phyloP scores from a whole-genome alignment of 2,797 vertebrate genomes.

The Characodon lateralis region DNA sequence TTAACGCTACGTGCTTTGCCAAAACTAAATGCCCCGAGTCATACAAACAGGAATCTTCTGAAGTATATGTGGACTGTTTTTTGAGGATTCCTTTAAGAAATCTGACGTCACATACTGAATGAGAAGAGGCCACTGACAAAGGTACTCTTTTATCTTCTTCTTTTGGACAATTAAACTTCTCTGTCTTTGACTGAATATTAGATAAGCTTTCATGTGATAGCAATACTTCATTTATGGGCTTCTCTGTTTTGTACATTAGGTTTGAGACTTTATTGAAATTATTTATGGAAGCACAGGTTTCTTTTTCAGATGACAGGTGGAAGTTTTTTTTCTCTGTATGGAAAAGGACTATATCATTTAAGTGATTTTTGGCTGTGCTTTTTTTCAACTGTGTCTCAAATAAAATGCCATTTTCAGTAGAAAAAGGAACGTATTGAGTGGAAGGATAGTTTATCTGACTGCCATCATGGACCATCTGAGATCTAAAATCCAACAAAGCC shows the following conservation, averaged over 20 bases:
- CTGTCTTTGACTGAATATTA: conserved; percentile 43
- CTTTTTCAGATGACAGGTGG: conserved; percentile 60
- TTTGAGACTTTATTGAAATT: conserved; percentile 65
- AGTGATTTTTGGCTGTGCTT: conserved; percentile 34
- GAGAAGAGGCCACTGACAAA: conserved; percentile 37
- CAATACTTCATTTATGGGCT: conserved; percentile 43
- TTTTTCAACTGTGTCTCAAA: conserved; percentile 51
- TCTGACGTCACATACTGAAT: conserved; percentile 62
- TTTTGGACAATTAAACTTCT: conserved; percentile 44
- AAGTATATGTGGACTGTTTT: conserved; percentile 81
- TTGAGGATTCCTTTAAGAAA: conserved; percentile 90
- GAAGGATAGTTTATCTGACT: conserved; percentile 64
- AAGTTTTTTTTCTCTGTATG: conserved; percentile 41
- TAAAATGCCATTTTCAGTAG: conserved; percentile 63
- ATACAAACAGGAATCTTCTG: conserved; percentile 54
- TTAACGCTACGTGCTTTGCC: conserved; percentile 75
- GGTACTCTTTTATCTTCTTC: conserved; percentile 50
- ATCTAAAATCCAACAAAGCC: conserved; percentile 65
- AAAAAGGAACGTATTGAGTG: conserved; percentile 66
- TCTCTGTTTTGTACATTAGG: conserved; percentile 58
- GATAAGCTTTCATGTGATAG: conserved; percentile 56
- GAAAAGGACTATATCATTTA: conserved; percentile 45
- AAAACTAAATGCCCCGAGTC: conserved; percentile 69
- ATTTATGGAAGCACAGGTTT: conserved; percentile 43
- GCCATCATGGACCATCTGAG: conserved; percentile 59